phyloP scores from a whole-genome alignment of 2,113 vertebrate species.

The Oplegnathus fasciatus region DNA sequence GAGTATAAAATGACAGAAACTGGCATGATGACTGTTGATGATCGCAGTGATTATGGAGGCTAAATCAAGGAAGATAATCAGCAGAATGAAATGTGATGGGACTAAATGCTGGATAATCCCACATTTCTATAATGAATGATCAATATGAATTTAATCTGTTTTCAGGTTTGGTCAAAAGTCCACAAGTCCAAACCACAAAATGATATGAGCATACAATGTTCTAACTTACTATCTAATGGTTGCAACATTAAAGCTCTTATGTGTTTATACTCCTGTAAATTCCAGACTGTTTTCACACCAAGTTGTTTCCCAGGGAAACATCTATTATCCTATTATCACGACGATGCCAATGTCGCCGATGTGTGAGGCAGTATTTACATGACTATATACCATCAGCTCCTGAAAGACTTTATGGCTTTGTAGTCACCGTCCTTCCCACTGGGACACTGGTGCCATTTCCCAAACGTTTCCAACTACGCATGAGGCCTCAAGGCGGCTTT shows the following conservation, averaged over 20 bases:
- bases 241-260: constrained; percentile 28
- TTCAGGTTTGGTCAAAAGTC: not conserved
- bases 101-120: constrained; percentile 7
- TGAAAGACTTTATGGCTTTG: constrained; percentile 81
- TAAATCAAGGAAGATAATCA: constrained; percentile 35
- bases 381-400: constrained; percentile 74
- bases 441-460: constrained; percentile 74
- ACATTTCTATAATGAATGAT: not conserved
- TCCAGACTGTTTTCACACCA: constrained; percentile 81
- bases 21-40: constrained; percentile 32
- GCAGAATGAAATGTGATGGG: not conserved
- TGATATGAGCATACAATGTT: fast-evolving
- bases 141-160: not conserved
- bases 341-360: constrained; percentile 77
- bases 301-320: constrained; percentile 79
- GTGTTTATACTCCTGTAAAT: constrained; percentile 69
- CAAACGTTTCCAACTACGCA: constrained; percentile 54
- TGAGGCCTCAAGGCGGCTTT: not conserved
- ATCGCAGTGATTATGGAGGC: not conserved
- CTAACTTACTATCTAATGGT: not conserved
- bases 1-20: constrained; percentile 67
- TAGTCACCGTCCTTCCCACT: constrained; percentile 60
- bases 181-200: not conserved
- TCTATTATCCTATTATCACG: constrained; percentile 84
- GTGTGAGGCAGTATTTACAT: constrained; percentile 85